A percentile compares a stretch with the other conserved stretches of the same genome.
phyloP scores from a whole-genome alignment of 2,888 invertebrate species.

The Mellilla xanthometata region DNA sequence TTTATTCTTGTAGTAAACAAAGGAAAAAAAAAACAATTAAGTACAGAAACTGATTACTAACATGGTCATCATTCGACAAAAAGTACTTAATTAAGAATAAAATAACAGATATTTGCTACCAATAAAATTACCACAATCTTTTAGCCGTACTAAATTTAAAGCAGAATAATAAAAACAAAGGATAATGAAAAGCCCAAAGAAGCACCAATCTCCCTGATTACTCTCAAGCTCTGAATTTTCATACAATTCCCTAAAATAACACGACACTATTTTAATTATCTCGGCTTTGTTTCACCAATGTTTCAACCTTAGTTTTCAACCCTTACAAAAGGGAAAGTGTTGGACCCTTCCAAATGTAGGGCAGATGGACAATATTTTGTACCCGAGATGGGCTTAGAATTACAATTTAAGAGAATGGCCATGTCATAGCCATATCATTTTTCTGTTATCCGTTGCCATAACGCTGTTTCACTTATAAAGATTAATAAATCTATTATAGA shows the following conservation, averaged over 20 bases:
- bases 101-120: too few species aligned
- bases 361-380: slow-evolving; percentile 25
- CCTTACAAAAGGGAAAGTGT: slow-evolving; percentile 25
- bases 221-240: slow-evolving; percentile 2
- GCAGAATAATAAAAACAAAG: too few species aligned
- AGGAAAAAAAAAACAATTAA: too few species aligned
- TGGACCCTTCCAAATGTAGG: slow-evolving; percentile 24
- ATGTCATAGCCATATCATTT: background rate
- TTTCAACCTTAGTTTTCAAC: slow-evolving; percentile 25
- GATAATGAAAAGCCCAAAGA: background rate
- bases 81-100: too few species aligned
- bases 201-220: slow-evolving; percentile 7
- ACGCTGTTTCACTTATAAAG: too few species aligned
- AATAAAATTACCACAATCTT: too few species aligned
- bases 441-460: background rate
- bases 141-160: too few species aligned
- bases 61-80: too few species aligned
- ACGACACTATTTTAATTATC: slow-evolving; percentile 26
- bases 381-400: slow-evolving; percentile 8
- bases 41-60: too few species aligned
- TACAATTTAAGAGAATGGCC: slow-evolving; percentile 5
- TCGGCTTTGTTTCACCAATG: slow-evolving; percentile 22
- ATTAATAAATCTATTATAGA: too few species aligned
- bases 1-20: too few species aligned
- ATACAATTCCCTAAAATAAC: slow-evolving; percentile 13